Percentiles rank a stretch among this genome's conserved stretches.
These are phyloP conservation scores for Heliothis subflexa DNA, from an alignment of 1,140 invertebrate species.

Conservation along the genomic window DNA sequence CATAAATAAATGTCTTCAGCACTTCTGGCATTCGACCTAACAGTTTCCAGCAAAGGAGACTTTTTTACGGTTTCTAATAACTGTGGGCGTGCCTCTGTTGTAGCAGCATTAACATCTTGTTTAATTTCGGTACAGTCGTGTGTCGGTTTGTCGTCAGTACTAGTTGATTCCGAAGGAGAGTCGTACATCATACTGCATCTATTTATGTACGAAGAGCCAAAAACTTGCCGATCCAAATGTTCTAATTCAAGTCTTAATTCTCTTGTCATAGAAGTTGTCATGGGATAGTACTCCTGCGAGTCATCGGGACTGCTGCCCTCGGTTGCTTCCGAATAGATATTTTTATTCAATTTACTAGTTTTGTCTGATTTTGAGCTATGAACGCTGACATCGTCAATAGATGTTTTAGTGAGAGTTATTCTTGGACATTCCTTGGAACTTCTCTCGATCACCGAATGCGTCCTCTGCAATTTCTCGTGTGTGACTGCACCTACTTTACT, in stretches of 20 bases:
- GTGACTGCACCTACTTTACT: slow-evolving; percentile 86
- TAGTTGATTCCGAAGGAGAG: slow-evolving; percentile 79
- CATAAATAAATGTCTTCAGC: slow-evolving; percentile 90
- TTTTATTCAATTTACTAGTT: slow-evolving; percentile 63
- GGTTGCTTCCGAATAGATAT: slow-evolving; percentile 69
- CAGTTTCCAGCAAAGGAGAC: slow-evolving; percentile 72
- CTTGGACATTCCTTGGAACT: slow-evolving; percentile 69
- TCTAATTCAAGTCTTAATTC: slow-evolving; percentile 93
- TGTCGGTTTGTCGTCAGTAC: slow-evolving; percentile 78
- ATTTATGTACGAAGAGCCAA: slow-evolving; percentile 86
- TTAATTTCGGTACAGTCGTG: slow-evolving; percentile 71
- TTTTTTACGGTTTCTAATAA: slow-evolving; percentile 68
- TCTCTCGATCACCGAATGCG: slow-evolving; percentile 70
- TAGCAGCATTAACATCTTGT: slow-evolving; percentile 60
- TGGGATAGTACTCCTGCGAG: slow-evolving; percentile 93
- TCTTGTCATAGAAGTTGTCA: slow-evolving; percentile 94
- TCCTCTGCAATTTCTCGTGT: slow-evolving; percentile 72
- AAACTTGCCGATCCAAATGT: slow-evolving; percentile 92
- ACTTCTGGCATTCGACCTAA: slow-evolving; percentile 79
- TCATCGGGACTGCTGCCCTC: slow-evolving; percentile 92
- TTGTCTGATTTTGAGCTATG: slow-evolving; percentile 64
- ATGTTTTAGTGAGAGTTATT: slow-evolving; percentile 75
- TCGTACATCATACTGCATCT: slow-evolving; percentile 75
- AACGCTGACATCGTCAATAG: slow-evolving; percentile 68
- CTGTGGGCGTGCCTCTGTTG: slow-evolving; percentile 57